Base-by-base conservation (phyloP, 30 jellyfish, hydroid and myxozoan species). In the Sanderia malayensis region DNA sequence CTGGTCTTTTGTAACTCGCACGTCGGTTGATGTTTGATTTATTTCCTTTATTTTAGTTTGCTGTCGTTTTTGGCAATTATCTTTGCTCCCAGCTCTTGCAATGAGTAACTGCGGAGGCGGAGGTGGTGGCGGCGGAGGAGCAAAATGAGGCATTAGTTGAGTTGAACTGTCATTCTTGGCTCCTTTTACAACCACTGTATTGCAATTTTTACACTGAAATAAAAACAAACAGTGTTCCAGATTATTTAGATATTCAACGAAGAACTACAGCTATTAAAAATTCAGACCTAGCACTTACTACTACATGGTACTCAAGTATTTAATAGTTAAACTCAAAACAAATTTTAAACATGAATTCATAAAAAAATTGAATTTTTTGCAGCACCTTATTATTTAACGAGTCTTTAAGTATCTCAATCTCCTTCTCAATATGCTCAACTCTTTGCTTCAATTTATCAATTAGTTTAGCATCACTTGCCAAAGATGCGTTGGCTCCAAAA, bases 71-170 rank as follows among this genome's bases (percentile, higher is more conserved):
- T n/a, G n/a, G n/a, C n/a, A n/a, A n/a, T n/a, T n/a, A n/a, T n/a
- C n/a, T n/a, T n/a, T n/a, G n/a, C n/a, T n/a, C n/a, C 34, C 61
- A 58, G 15, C 28, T 19, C 17, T 19, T 32, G 19, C 44, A 28
- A 21, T 26, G 9, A 9, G 62, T 31, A 20, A 21, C 6, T 23
- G 60, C 32, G 89, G 83, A 9, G 89, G 90, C 18, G 89, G 90
- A 13, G 81, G 89, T 53, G 90, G 90, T 18, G 94, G 88, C 32
- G 82, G 91, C 0, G 95, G 91, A 55, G 74, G 86, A 65, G 64
- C 44, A 64, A 72, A 74, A 13, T 91, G 78, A 57, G 82, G 80
- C 46, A 46, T 19, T 57, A 30, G 19, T 17, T 28, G 65, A 9
- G 41, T 25, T 8, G 33, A 25, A 18, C 3, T 49, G 3, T 49